These are phyloP conservation scores for Scrobipalpa atriplicella DNA, from an alignment of 2,888 invertebrate species.

Conservation along the genomic window DNA sequence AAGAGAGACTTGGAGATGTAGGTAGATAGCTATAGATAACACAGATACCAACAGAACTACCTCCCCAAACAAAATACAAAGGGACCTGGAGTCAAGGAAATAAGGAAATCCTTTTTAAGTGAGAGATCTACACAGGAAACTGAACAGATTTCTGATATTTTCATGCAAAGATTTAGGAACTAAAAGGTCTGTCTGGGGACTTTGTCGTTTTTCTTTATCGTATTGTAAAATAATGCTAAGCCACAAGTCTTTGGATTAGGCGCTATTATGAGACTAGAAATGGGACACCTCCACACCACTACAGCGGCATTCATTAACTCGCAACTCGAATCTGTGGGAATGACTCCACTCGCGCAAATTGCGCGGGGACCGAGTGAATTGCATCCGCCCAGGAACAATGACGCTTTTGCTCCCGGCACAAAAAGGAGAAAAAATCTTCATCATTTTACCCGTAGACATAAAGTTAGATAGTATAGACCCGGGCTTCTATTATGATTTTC, in stretches of 20 bases:
- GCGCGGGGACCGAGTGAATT: conserved; percentile 77
- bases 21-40: too few relatives aligned
- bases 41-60: too few relatives aligned
- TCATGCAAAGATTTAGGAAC: not conserved
- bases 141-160: too few relatives aligned
- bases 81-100: too few relatives aligned
- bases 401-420: conserved; percentile 68
- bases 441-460: conserved; percentile 43
- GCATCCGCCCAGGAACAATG: conserved; percentile 80
- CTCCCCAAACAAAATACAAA: too few relatives aligned
- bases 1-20: too few relatives aligned
- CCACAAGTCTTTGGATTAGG: not conserved
- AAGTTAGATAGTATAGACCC: conserved; percentile 13
- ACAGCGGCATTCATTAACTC: conserved; percentile 49
- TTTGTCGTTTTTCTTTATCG: too few relatives aligned
- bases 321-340: conserved; percentile 70
- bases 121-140: too few relatives aligned
- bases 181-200: too few relatives aligned
- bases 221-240: not conserved
- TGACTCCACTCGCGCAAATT: conserved; percentile 78
- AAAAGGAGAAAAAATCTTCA: conserved; percentile 65
- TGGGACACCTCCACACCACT: conserved; percentile 39
- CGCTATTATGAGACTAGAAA: not conserved
- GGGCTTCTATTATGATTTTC: conserved; percentile 1
- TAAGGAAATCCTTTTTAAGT: too few relatives aligned